Evolutionary conservation across 1,140 invertebrate species (phyloP), one percentile per base, ranked within the genome.

Genomic region (Drosophila ohnishii): DNA sequence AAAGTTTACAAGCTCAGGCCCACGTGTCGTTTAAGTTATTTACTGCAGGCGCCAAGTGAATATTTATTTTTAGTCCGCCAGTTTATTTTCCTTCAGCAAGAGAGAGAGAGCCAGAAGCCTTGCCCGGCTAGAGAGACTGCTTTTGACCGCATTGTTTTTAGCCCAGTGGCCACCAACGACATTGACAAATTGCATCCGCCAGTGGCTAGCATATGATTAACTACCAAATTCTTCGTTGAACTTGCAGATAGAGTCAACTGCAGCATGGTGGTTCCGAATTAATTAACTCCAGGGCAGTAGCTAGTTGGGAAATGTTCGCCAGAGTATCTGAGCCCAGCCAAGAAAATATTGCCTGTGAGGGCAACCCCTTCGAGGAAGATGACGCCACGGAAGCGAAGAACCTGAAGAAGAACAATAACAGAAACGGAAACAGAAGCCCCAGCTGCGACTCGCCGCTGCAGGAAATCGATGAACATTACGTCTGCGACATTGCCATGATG

Each of bases 401-500:
- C 13, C n/a, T 39, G 6, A 63, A 25, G 4, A 71, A 44, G 34
- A 45, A 58, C 22, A 69, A 30, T 34, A 19, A 55, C 25, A 30
- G 44, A 37, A 16, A 40, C 32, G 25, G 45, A 47, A 44, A 67
- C 34, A 61, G 45, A 73, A 60, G 37, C 45, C 16, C n/a, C 39
- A 10, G 16, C n/a, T 48, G n/a, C 5, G 37, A 32, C 9, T 70
- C 63, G 35, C 37, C 50, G 48, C 34, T 78, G 37, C 51, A 60
- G 28, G 30, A 82, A 74, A 88, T 88, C 61, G 84, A 90, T 77
- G 87, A 90, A 39, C 78, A 84, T 53, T 90, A 88, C 78, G 78
- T 90, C 28, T 88, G 78, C 39, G 80, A 90, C 61, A 90, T 90
- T 45, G 77, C 83, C 16, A 90, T 83, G 80, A 90, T 90, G 87